Evolutionary conservation across 2,797 vertebrate genomes (phyloP).

Genomic region (Lacerta viridis): DNA sequence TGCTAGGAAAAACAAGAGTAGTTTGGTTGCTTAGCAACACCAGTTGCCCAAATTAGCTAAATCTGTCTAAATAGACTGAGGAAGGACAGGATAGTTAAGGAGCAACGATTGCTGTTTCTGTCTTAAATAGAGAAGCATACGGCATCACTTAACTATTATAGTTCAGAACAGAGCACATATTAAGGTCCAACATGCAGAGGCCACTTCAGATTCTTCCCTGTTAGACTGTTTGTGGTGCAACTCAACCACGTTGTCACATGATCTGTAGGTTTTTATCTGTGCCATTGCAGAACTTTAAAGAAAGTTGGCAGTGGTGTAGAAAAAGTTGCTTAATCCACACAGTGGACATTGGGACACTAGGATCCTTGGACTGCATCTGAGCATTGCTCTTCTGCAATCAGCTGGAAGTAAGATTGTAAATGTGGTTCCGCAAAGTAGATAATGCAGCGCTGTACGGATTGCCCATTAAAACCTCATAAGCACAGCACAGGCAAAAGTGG

Average conservation of each 20-base stretch:
- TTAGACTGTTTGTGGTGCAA: not conserved
- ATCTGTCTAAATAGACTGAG: slow-evolving; percentile 23
- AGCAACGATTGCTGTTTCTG: not conserved
- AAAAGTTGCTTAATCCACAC: not conserved
- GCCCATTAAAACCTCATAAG: not conserved
- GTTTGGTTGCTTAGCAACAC: slow-evolving; percentile 50
- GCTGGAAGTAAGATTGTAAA: not conserved
- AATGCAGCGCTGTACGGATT: not conserved
- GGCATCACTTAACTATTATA: not conserved
- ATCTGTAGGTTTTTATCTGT: not conserved
- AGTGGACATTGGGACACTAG: not conserved
- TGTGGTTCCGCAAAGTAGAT: not conserved
- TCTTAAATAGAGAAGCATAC: slow-evolving; percentile 1
- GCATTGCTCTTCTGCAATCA: not conserved
- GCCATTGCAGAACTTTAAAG: not conserved
- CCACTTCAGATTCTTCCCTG: not conserved
- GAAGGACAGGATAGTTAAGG: slow-evolving; percentile 6
- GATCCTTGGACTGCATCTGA: not conserved
- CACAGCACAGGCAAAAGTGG: too few relatives aligned
- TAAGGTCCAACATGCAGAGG: not conserved
- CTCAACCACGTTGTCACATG: not conserved
- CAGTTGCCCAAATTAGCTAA: slow-evolving; percentile 43
- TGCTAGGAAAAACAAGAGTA: slow-evolving; percentile 5
- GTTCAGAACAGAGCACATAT: not conserved
- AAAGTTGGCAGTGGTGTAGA: not conserved